Conservation (phyloP, 2,113 vertebrate species). For the Xiphophorus hellerii region DNA sequence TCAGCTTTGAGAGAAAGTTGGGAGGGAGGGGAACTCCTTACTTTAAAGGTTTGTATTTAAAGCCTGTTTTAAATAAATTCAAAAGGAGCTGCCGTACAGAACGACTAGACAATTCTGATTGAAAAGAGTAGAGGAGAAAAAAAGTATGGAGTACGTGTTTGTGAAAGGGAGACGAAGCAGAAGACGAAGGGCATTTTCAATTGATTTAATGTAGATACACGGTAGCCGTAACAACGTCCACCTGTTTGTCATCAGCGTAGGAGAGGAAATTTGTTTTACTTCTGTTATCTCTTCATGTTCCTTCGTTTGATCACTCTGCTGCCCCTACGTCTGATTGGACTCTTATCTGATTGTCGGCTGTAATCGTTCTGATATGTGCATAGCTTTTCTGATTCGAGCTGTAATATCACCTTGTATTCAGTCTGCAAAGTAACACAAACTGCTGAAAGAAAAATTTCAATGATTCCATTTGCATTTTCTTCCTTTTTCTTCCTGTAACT, state of each 20-base stretch:
- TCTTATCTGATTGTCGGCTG: conserved; percentile 69
- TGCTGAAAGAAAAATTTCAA: conserved; percentile 41
- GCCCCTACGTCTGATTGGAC: conserved; percentile 62
- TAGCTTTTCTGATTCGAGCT: conserved; percentile 67
- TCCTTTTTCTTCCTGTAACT: conserved; percentile 26
- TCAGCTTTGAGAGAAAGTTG: conserved; percentile 48
- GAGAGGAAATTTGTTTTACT: conserved; percentile 23
- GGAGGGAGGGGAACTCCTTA: conserved; percentile 55
- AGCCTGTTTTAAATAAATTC: conserved; percentile 70
- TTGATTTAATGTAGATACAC: conserved; percentile 60
- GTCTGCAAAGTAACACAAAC: conserved; percentile 44
- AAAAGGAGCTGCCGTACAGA: conserved; percentile 40
- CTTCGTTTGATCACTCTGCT: conserved; percentile 54
- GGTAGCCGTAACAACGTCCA: conserved; percentile 63
- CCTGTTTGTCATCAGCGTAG: conserved; percentile 38
- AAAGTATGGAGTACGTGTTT: conserved; percentile 22
- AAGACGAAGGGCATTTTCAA: conserved; percentile 48
- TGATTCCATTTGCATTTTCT: conserved; percentile 11
- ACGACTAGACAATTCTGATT: conserved; percentile 41
- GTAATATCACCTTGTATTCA: conserved; percentile 58
- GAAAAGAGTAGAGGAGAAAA: background rate
- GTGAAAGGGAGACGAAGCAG: conserved; percentile 21
- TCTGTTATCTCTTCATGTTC: conserved; percentile 26
- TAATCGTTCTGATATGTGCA: conserved; percentile 67
- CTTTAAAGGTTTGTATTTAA: conserved; percentile 75